Conservation (phyloP, 2,113 vertebrate genomes). For the Axis porcinus region DNA sequence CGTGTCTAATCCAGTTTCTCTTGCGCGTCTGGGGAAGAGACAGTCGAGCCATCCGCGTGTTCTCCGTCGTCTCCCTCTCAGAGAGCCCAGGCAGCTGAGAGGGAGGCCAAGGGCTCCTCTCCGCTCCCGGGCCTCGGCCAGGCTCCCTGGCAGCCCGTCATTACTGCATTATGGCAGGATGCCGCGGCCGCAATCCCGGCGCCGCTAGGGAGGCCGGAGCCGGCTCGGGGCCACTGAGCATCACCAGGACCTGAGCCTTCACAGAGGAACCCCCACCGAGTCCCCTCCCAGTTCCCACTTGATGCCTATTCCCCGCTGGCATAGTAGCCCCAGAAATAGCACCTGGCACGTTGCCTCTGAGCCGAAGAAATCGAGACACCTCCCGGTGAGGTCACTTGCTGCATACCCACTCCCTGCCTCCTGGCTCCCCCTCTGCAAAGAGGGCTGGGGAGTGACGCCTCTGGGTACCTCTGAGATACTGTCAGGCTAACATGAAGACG, state of each 20-base stretch:
- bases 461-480: neutral
- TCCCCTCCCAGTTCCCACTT: neutral
- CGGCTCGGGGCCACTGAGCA: neutral
- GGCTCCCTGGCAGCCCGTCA: conserved; percentile 57
- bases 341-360: neutral
- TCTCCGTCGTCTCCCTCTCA: neutral
- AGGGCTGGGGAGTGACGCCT: neutral
- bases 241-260: neutral
- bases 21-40: neutral
- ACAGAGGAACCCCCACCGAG: neutral
- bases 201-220: neutral
- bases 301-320: neutral
- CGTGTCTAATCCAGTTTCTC: neutral
- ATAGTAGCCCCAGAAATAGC: conserved; percentile 25
- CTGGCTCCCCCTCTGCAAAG: neutral
- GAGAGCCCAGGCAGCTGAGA: neutral
- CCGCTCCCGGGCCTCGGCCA: neutral
- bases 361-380: neutral
- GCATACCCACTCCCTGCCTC: neutral
- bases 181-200: neutral
- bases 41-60: neutral
- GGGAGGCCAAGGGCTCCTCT: neutral
- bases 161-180: conserved; percentile 53
- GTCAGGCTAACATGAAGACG: neutral
- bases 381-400: neutral